These are phyloP conservation scores for Theodoxus fluviatilis DNA, from an alignment of 2,888 invertebrate species.

Conservation along the genomic window DNA sequence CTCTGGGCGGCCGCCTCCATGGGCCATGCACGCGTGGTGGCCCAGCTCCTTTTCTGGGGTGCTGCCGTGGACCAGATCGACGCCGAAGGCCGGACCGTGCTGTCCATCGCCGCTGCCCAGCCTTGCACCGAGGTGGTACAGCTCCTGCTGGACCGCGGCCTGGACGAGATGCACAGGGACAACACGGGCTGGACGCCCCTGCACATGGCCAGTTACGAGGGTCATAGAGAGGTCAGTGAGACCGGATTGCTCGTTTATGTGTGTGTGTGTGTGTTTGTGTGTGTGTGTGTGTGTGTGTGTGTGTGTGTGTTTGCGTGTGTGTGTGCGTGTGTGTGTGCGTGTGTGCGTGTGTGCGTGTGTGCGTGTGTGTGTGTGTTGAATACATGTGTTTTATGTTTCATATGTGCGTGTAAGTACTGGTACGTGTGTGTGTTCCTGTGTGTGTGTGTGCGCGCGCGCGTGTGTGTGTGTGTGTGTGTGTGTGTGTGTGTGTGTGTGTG, in stretches of 20 bases:
- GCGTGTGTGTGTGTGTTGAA: too few species aligned
- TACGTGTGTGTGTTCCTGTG: conserved; percentile 4
- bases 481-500: too few species aligned
- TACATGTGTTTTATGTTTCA: too few species aligned
- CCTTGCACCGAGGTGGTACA: conserved; percentile 81
- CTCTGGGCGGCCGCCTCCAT: conserved; percentile 79
- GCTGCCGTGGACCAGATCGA: conserved; percentile 95
- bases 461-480: too few species aligned
- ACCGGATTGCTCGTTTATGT: not conserved
- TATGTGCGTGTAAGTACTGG: too few species aligned
- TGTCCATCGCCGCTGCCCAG: conserved; percentile 67
- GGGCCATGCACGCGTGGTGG: conserved; percentile 86
- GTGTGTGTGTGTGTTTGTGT: not conserved
- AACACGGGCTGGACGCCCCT: conserved; percentile 97
- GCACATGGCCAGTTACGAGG: conserved; percentile 94
- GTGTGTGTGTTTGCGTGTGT: too few species aligned
- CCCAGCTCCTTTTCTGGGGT: conserved; percentile 90
- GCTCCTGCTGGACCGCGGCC: conserved; percentile 76
- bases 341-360: too few species aligned
- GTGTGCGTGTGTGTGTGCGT: too few species aligned
- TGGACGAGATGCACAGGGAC: conserved; percentile 76
- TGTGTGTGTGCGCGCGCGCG: too few species aligned
- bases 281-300: conserved; percentile 16
- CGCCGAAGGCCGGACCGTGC: conserved; percentile 86
- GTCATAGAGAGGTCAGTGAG: conserved; percentile 80